phyloP scores from a whole-genome alignment of 2,113 vertebrate species.

The Anser brachyrhynchus region DNA sequence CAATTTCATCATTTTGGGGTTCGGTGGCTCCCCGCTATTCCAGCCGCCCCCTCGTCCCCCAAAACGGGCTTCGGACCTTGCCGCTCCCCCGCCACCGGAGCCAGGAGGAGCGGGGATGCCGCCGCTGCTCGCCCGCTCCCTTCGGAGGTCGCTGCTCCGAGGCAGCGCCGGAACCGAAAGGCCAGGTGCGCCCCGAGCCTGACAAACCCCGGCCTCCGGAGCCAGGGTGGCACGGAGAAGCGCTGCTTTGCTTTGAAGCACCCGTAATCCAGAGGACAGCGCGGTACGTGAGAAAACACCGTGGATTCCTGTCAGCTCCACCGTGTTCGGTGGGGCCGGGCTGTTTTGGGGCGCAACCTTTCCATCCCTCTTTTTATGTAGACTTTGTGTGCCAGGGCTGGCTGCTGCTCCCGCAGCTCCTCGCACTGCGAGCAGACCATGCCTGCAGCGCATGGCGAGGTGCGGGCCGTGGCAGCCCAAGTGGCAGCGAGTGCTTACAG shows the following conservation, averaged over 20 bases:
- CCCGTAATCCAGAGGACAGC: not conserved
- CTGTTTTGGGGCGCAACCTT: rapidly evolving
- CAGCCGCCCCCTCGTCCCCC: too few relatives aligned
- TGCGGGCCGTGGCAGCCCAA: too few relatives aligned
- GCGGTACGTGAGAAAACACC: not conserved
- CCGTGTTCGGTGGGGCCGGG: not conserved
- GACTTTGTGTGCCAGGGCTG: not conserved
- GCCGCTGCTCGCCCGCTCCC: too few relatives aligned
- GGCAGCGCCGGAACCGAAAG: too few relatives aligned
- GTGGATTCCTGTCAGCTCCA: not conserved
- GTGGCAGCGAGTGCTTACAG: too few relatives aligned
- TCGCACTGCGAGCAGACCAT: not conserved
- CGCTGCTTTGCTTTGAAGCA: not conserved
- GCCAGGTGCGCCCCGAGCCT: too few relatives aligned
- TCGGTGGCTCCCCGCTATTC: not conserved
- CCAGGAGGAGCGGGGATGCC: too few relatives aligned
- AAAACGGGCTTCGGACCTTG: too few relatives aligned
- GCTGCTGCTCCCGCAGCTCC: not conserved
- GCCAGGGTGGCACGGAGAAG: too few relatives aligned
- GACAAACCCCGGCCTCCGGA: too few relatives aligned
- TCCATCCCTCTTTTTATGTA: not conserved
- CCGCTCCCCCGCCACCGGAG: too few relatives aligned
- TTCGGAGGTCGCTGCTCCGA: too few relatives aligned
- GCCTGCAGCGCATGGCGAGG: not conserved
- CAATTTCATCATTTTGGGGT: rapidly evolving